Evolutionary conservation across 2,888 invertebrate genomes (phyloP).

Genomic region (Sinopyrophorus schimmeli): DNA sequence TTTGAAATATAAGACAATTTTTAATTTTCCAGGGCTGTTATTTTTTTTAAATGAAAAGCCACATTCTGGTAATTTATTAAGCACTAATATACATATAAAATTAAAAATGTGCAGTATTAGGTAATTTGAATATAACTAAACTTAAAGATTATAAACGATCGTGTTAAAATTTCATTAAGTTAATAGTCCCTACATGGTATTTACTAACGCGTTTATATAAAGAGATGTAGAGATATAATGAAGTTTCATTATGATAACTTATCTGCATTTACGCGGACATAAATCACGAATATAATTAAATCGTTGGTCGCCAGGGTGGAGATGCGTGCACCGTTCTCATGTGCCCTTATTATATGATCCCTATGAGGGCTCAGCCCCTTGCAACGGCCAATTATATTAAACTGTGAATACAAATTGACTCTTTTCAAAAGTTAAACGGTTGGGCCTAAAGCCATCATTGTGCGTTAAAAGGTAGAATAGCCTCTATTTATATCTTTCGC

Average conservation of each 20-base stretch:
- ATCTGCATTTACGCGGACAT: slow-evolving; percentile 48
- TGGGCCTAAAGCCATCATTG: slow-evolving; percentile 48
- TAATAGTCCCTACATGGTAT: slow-evolving; percentile 42
- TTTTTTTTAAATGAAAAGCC: too few species aligned
- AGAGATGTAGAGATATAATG: slow-evolving; percentile 47
- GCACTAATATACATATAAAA: too few species aligned
- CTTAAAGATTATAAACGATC: slow-evolving; percentile 40
- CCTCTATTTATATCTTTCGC: slow-evolving; percentile 32
- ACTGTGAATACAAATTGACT: slow-evolving; percentile 54
- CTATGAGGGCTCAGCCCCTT: slow-evolving; percentile 40
- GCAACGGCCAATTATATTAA: slow-evolving; percentile 45
- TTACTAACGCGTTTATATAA: slow-evolving; percentile 46
- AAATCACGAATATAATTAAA: slow-evolving; percentile 52
- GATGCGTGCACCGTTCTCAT: slow-evolving; percentile 46
- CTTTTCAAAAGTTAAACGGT: slow-evolving; percentile 54
- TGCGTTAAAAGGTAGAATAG: slow-evolving; percentile 32
- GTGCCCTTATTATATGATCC: slow-evolving; percentile 49
- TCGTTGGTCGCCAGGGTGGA: slow-evolving; percentile 46
- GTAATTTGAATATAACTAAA: slow-evolving; percentile 36
- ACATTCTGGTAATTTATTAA: too few species aligned
- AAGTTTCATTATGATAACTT: slow-evolving; percentile 50
- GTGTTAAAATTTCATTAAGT: slow-evolving; percentile 45
- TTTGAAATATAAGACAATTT: too few species aligned
- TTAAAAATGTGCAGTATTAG: slow-evolving; percentile 43
- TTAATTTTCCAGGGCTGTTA: too few species aligned